These are phyloP conservation scores for Agrilus planipennis DNA, from an alignment of 1,140 invertebrate species.

Conservation along the genomic window DNA sequence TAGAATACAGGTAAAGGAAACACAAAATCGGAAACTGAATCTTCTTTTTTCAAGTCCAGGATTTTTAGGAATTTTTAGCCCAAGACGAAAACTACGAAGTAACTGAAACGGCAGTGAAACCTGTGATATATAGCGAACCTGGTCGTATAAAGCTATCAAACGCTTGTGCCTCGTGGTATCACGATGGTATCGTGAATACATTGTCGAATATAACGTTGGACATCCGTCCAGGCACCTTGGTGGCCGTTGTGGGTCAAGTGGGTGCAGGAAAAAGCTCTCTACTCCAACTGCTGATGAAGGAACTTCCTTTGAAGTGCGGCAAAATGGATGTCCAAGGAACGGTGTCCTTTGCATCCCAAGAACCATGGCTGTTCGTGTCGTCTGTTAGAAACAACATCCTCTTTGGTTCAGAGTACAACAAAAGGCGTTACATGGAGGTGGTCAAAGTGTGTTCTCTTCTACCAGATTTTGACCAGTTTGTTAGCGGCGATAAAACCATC, in stretches of 20 bases:
- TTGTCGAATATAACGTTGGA: conserved; percentile 47
- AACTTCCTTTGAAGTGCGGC: conserved; percentile 48
- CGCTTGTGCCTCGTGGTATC: conserved; percentile 44
- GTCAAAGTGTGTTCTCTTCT: conserved; percentile 51
- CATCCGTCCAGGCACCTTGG: conserved; percentile 46
- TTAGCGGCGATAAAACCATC: conserved; percentile 52
- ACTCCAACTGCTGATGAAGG: conserved; percentile 57
- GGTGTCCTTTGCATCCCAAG: conserved; percentile 58
- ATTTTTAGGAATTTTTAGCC: conserved; percentile 34
- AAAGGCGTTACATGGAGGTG: conserved; percentile 38
- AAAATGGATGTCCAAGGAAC: conserved; percentile 48
- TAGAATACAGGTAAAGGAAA: conserved; percentile 38
- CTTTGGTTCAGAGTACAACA: conserved; percentile 58
- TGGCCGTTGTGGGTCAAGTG: conserved; percentile 62
- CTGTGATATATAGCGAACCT: background rate
- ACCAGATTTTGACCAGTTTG: conserved; percentile 48
- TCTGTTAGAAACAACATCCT: conserved; percentile 61
- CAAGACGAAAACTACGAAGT: conserved; percentile 39
- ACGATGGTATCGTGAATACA: conserved; percentile 41
- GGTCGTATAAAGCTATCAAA: conserved; percentile 45
- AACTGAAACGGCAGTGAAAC: conserved; percentile 21
- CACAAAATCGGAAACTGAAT: background rate
- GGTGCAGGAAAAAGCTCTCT: conserved; percentile 70
- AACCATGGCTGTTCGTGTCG: conserved; percentile 60
- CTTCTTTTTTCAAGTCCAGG: background rate